Evolutionary conservation across 2,797 vertebrate genomes (phyloP), one percentile per base, ranked within the genome.

Genomic region (Crypturellus tataupa): DNA sequence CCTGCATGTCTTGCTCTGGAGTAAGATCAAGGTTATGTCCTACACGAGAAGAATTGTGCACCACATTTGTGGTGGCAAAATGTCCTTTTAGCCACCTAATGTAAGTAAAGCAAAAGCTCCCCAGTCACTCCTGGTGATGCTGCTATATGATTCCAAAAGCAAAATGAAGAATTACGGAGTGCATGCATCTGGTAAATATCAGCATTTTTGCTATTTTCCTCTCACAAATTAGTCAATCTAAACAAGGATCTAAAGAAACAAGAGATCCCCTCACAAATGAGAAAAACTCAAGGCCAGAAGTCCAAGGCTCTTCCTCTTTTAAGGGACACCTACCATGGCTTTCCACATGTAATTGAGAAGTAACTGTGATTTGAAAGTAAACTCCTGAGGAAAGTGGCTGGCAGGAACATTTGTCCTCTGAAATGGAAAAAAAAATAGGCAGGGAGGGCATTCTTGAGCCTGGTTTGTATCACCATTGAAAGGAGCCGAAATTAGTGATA

Each of bases 401-500:
- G 39, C 76, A 89, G 76, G 69, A 93, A 58, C 53, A 89, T 81
- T 49, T 56, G 46, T 93, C 81, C 24, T 78, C 73, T 89, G 71
- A 39, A 80, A 79, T 1, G 27, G 87, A 90, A 95, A 93, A 96
- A 23, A 49, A 90, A 23, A 49, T 59, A 70, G 44, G 73, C 68
- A 68, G 23, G 44, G 69, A 94, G 53, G 64, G 64, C 87, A 67
- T 87, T 75, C 44, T 56, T 84, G 53, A 70, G 85, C 58, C 96
- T 98, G 97, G 85, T 94, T 97, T 96, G 35, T 95, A 81, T 97
- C 90, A 94, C 29, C 42, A 64, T 63, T 49, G 77, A 65, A 80
- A 72, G n/a, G 65, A 89, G 65, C 92, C 83, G 73, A 68, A 35
- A 64, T 42, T 65, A 44, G 18, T 84, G 80, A 64, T 56, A 93